Evolutionary conservation across 1,140 invertebrate species (phyloP).

Genomic region (Drosophila kikkawai): DNA sequence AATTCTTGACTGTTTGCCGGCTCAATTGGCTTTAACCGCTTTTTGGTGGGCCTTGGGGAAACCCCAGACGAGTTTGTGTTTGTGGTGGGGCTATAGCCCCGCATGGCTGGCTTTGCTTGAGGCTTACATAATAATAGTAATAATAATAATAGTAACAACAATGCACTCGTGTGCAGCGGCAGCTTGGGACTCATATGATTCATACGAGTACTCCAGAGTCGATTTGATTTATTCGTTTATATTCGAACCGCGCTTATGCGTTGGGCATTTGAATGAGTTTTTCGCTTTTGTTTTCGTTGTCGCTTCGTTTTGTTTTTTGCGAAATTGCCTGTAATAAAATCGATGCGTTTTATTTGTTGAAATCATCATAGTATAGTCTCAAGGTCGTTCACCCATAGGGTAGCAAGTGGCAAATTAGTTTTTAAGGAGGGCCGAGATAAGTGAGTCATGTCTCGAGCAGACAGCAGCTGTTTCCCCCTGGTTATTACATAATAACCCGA

Average conservation of each 20-base stretch:
- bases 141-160: conserved; percentile 33
- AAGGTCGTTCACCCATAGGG: conserved; percentile 76
- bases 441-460: conserved; percentile 35
- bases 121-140: conserved; percentile 59
- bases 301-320: conserved; percentile 63
- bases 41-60: conserved; percentile 72
- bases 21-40: conserved; percentile 47
- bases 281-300: conserved; percentile 56
- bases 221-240: conserved; percentile 51
- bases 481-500: conserved; percentile 40
- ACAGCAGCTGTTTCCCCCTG: conserved; percentile 12
- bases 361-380: conserved; percentile 66
- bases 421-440: neutral
- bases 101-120: conserved; percentile 35
- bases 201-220: conserved; percentile 4
- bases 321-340: conserved; percentile 62
- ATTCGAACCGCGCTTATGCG: conserved; percentile 19
- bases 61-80: conserved; percentile 58
- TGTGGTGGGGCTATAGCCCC: conserved; percentile 6
- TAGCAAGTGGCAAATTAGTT: neutral
- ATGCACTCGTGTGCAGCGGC: conserved; percentile 50
- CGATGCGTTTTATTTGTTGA: conserved; percentile 51
- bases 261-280: conserved; percentile 30
- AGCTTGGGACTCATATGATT: conserved; percentile 33
- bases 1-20: conserved; percentile 62